Evolutionary conservation across 2,888 invertebrate species (phyloP).

Genomic region (Resseliella maxima): DNA sequence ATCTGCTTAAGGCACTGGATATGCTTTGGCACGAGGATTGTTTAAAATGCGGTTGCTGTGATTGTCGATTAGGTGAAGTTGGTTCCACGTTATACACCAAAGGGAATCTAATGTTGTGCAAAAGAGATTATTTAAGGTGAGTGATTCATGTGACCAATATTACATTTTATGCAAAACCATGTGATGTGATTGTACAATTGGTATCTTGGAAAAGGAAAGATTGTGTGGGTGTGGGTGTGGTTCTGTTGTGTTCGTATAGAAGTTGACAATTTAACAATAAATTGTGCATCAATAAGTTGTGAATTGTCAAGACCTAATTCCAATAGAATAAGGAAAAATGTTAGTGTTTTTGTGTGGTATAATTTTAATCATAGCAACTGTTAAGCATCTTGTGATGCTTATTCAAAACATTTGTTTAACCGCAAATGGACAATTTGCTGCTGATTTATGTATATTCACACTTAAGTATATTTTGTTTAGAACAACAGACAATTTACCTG

Average conservation of each 20-base stretch:
- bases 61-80: slow-evolving; percentile 95
- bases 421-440: slow-evolving; percentile 47
- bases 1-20: slow-evolving; percentile 90
- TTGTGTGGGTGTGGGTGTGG: not conserved
- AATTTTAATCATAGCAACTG: not conserved
- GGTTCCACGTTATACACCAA: slow-evolving; percentile 95
- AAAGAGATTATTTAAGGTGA: slow-evolving; percentile 93
- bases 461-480: not conserved
- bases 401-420: slow-evolving; percentile 39
- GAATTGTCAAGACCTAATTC: slow-evolving; percentile 8
- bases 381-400: too few species aligned
- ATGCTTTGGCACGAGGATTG: slow-evolving; percentile 98
- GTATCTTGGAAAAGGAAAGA: too few species aligned
- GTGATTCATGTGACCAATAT: slow-evolving; percentile 57
- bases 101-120: slow-evolving; percentile 94
- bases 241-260: slow-evolving; percentile 17
- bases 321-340: not conserved
- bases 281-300: slow-evolving; percentile 43
- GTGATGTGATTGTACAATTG: too few species aligned
- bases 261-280: not conserved
- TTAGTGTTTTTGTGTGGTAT: slow-evolving; percentile 19
- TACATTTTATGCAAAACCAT: not conserved
- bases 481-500: not conserved
- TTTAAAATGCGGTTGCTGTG: slow-evolving; percentile 96
- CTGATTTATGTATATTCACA: slow-evolving; percentile 54